phyloP scores from a whole-genome alignment of 2,113 vertebrate species.

The Hemibagrus wyckioides region DNA sequence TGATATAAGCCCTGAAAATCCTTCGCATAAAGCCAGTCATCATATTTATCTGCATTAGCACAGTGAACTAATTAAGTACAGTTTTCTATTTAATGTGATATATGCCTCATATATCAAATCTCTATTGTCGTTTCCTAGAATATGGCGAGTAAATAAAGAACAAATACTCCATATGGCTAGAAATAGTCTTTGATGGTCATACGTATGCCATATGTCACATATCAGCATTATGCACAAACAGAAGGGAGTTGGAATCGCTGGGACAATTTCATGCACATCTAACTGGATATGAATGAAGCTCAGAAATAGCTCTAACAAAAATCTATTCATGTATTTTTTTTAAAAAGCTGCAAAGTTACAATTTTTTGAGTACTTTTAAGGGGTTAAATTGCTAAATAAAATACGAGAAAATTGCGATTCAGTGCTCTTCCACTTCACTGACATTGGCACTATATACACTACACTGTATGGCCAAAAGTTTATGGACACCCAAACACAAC shows the following conservation, averaged over 20 bases:
- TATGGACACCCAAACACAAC: neutral
- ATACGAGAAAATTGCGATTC: neutral
- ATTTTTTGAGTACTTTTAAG: neutral
- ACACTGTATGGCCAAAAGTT: neutral
- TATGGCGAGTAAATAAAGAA: constrained; percentile 41
- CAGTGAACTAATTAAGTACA: constrained; percentile 22
- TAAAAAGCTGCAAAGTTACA: neutral
- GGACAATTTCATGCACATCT: neutral
- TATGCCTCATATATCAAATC: constrained; percentile 27
- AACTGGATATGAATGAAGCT: neutral
- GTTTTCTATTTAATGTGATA: constrained; percentile 25
- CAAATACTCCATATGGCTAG: constrained; percentile 46
- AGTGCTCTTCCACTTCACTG: neutral
- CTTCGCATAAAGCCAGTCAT: neutral
- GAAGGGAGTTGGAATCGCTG: constrained; percentile 17
- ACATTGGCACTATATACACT: neutral
- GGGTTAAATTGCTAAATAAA: neutral
- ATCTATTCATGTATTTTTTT: neutral
- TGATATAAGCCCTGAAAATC: neutral
- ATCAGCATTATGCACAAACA: constrained; percentile 22
- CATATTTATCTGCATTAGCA: constrained; percentile 27
- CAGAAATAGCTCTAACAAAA: neutral
- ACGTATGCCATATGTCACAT: constrained; percentile 54
- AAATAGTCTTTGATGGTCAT: constrained; percentile 55
- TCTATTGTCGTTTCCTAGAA: constrained; percentile 21